Evolutionary conservation across 2,888 invertebrate genomes (phyloP), one percentile per base, ranked within the genome.

Genomic region (Pyrgus malvae): DNA sequence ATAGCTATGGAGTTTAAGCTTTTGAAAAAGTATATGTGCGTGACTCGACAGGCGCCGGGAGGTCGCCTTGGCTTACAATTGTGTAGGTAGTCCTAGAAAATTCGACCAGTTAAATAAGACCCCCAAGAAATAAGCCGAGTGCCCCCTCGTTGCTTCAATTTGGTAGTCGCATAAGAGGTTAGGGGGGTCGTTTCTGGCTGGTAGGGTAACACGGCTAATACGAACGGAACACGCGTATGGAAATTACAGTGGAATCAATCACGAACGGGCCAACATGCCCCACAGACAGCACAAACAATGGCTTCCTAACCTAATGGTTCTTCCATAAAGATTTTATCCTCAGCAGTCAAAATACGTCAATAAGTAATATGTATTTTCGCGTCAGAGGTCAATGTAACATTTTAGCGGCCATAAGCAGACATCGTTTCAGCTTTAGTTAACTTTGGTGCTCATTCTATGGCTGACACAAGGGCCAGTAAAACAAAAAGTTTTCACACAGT

Each of bases 191-290:
- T 46, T 11, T 58, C 64, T 65, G 31, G 33, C 61, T 83, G 81
- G 87, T 78, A 75, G 70, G 71, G 69, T 76, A 81, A 80, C 83
- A 80, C 83, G 79, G 85, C 82, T 87, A 87, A 88, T 88, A 83
- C 80, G 83, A 83, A 74, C 80, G 75, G 80, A 83, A 76, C 87
- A 87, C 86, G 87, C 85, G 85, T 89, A 89, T 87, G 89, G 85
- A 89, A 89, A 89, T 89, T 86, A 85, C 84, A 78, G 80, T 80
- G 74, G 75, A 88, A 89, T 89, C 88, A 89, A 89, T 89, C 89
- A 88, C 85, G 85, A 81, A 79, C 76, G 73, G 70, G 74, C 79
- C 74, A 82, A 85, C 79, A 83, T 80, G 73, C 69, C 72, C 69
- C 69, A 72, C 69, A 79, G 84, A 84, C 78, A 81, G 75, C 76